Conservation (phyloP, 2,888 invertebrate genomes). For the Strigamia transsilvanica region DNA sequence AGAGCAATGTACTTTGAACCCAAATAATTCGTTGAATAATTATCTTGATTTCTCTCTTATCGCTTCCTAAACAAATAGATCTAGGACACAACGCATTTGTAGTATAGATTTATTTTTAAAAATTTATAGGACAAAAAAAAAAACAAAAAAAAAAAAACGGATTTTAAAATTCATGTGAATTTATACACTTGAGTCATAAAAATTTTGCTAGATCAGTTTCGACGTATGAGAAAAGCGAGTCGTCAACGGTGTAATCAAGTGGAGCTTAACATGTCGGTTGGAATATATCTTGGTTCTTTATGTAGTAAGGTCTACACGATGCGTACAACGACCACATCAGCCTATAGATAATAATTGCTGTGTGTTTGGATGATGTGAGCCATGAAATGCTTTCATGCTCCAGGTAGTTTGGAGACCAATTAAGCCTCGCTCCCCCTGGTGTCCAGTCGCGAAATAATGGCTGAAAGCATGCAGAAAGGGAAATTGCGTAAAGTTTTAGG, state of each 20-base stretch:
- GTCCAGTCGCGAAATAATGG: slow-evolving; percentile 41
- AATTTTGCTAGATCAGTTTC: no score
- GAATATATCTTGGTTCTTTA: slow-evolving; percentile 15
- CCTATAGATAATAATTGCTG: slow-evolving; percentile 40
- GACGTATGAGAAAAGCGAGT: neutral
- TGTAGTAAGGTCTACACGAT: neutral
- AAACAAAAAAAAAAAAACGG: no score
- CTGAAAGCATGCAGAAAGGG: slow-evolving; percentile 1
- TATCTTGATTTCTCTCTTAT: neutral
- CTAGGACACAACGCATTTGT: neutral
- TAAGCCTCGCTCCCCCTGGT: slow-evolving; percentile 1
- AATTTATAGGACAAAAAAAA: no score
- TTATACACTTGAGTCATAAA: no score
- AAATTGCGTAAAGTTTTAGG: slow-evolving; percentile 39
- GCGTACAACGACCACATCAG: neutral
- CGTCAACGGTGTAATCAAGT: neutral
- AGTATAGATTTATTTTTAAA: no score
- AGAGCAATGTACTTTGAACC: neutral
- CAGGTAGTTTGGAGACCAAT: slow-evolving; percentile 36
- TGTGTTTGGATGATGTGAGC: slow-evolving; percentile 39
- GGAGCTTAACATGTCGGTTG: slow-evolving; percentile 31
- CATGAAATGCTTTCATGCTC: slow-evolving; percentile 48
- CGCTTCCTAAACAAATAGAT: neutral
- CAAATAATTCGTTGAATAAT: neutral
- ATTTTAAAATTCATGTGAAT: no score